Base-by-base conservation (phyloP, 2,113 vertebrate species). In the Phodopus roborovskii region DNA sequence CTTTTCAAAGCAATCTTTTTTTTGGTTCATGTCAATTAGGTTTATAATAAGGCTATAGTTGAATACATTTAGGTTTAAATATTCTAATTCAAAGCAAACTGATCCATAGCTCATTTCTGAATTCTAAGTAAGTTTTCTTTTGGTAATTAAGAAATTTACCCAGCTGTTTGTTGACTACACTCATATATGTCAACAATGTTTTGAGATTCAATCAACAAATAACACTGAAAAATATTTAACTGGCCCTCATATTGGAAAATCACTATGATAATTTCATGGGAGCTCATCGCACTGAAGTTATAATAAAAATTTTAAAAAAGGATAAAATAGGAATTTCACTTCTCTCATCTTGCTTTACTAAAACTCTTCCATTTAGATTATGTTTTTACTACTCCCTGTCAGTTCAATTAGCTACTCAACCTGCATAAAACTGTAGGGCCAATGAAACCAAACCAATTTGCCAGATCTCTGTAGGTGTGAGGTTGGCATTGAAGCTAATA, bases 81-180 rank as follows among this genome's bases (percentile, higher is more conserved):
- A 92, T 86, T 94, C 92, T 97, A 98, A 98, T 98, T 97, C 93
- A 98, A 95, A 97, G 81, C 0, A 62, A 97, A 98, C 98, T 97
- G 96, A 98, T 97, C 94, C 97, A 82, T 70, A 86, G 70, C 97
- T 97, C 85, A 98, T 98, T 98, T 98, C 73, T 82, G 97, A 98
- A 85, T 73, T 96, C 60, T 97, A 96, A 98, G 94, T 93, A 91
- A 85, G 8, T 0, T 97, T 98, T 66, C 91, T 94, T 98, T 97
- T 58, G 96, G 96, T 95, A 98, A 98, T 96, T 97, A 96, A 97
- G 78, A 88, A 97, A 98, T 94, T 97, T 74, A 97, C 89, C n/a
- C 94, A 98, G 96, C 96, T 97, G 24, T 95, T 97, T 96, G 53
- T 98, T 96, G 97, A 97, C 56, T 81, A 88, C 90, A 94, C 81